Evolutionary conservation across 2,888 invertebrate species (phyloP), one percentile per base, ranked within the genome.

Genomic region (Neoitamus cyanurus): DNA sequence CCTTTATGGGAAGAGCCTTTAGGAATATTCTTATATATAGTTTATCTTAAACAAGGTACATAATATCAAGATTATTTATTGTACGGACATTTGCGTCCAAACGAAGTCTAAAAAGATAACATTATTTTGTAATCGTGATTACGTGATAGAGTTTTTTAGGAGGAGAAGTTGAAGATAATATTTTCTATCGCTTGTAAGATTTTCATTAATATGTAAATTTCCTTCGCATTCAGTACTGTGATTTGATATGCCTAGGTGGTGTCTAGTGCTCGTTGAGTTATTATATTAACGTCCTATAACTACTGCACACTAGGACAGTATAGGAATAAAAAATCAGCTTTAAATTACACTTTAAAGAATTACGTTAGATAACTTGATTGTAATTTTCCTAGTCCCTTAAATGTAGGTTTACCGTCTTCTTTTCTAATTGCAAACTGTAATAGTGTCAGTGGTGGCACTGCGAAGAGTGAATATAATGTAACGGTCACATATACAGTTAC

Each of bases 1-100:
- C 87, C 90, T 91, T 89, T 91, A 91, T 88, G 91, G 91, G 85
- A 91, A 91, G 87, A 91, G 90, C 87, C 89, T 91, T 89, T 91
- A 91, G 88, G 86, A 87, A 68, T 87, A 86, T 87, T 87, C 84
- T 86, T 36, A 68, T 36, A 25, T 58, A 20, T 15, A 82, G 34
- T 34, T 75, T 37, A 34, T 28, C 13, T 37, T 37, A 37, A 75
- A 1, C 11, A 31, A 15, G 25, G 15, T 72, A 72, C 15, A n/a
- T 72, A 72, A 72, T 72, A 72, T 31, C n/a, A 31, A 72, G 30
- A 72, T 31, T 13, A 31, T 72, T 72, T 72, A 31, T 6, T 31
- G 25, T 58, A 25, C 58, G 48, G 48, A 48, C 48, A 48, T 0
- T 48, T 48, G 20, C 9, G 58, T 58, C 58, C 13, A 58, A 58